These are phyloP conservation scores for Psilopogon haemacephalus DNA, from an alignment of 2,113 vertebrate species.

Conservation along the genomic window DNA sequence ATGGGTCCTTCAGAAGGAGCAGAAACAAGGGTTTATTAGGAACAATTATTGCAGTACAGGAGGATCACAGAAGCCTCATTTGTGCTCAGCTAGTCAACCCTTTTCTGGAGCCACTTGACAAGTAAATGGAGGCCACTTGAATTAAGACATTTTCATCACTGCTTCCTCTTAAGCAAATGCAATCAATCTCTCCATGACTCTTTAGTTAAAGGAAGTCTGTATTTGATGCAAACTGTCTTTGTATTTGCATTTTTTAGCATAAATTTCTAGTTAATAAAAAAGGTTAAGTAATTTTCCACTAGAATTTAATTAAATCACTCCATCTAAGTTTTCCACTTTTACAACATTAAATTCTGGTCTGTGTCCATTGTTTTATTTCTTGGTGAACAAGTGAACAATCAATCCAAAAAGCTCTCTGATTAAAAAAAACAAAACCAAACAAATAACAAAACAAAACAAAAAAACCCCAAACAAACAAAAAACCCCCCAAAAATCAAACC, in stretches of 20 bases:
- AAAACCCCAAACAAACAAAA: background rate
- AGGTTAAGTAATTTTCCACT: slow-evolving; percentile 27
- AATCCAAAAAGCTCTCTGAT: background rate
- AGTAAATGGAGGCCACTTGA: slow-evolving; percentile 57
- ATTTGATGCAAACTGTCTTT: slow-evolving; percentile 35
- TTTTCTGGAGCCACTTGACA: slow-evolving; percentile 46
- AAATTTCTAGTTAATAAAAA: slow-evolving; percentile 28
- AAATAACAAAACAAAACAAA: too few relatives aligned
- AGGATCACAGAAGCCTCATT: background rate
- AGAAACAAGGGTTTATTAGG: slow-evolving; percentile 4
- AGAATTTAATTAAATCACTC: slow-evolving; percentile 29
- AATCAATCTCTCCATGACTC: slow-evolving; percentile 26
- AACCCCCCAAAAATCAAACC: background rate
- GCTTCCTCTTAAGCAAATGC: slow-evolving; percentile 48
- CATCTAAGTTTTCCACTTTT: background rate
- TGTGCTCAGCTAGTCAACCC: background rate
- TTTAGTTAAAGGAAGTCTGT: slow-evolving; percentile 18
- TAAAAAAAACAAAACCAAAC: background rate
- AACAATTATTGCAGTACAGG: background rate
- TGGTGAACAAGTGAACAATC: background rate
- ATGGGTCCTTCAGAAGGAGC: background rate
- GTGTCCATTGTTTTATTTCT: background rate
- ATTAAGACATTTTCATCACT: slow-evolving; percentile 43
- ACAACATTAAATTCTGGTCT: background rate
- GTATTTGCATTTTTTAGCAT: slow-evolving; percentile 40